Conservation (phyloP, 2,113 vertebrate species). For the Zingel zingel region DNA sequence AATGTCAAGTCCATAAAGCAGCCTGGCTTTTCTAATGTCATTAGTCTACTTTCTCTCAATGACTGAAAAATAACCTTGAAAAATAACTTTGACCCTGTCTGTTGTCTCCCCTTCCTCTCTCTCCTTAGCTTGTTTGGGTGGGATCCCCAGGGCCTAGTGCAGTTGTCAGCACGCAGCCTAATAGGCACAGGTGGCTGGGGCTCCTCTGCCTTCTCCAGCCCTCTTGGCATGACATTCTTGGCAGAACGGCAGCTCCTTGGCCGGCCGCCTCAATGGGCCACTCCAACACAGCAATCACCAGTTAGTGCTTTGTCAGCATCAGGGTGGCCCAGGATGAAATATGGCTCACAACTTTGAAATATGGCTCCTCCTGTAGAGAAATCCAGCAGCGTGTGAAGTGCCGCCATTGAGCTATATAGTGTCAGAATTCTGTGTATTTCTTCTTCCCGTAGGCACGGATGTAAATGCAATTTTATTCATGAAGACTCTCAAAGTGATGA, state of each 20-base stretch:
- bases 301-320: conserved; percentile 75
- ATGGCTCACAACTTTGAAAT: conserved; percentile 60
- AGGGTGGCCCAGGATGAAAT: conserved; percentile 71
- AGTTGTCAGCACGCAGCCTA: conserved; percentile 76
- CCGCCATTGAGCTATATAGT: background rate
- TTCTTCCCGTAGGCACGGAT: background rate
- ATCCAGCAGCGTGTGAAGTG: conserved; percentile 49
- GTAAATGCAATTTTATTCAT: conserved; percentile 24
- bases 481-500: conserved; percentile 51
- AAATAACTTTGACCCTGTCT: conserved; percentile 62
- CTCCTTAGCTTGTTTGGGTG: conserved; percentile 62
- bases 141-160: conserved; percentile 64
- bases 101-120: conserved; percentile 40
- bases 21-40: conserved; percentile 32
- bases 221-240: conserved; percentile 68
- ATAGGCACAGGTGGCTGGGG: conserved; percentile 79
- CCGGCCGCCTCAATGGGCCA: conserved; percentile 58
- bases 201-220: conserved; percentile 63
- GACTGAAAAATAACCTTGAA: conserved; percentile 63
- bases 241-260: conserved; percentile 70
- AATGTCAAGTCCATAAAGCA: conserved; percentile 51
- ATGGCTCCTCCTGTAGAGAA: conserved; percentile 52
- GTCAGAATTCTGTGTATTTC: conserved; percentile 31
- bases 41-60: conserved; percentile 51
- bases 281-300: conserved; percentile 73